Evolutionary conservation across 2,797 vertebrate species (phyloP).

Genomic region (Platalea minor): DNA sequence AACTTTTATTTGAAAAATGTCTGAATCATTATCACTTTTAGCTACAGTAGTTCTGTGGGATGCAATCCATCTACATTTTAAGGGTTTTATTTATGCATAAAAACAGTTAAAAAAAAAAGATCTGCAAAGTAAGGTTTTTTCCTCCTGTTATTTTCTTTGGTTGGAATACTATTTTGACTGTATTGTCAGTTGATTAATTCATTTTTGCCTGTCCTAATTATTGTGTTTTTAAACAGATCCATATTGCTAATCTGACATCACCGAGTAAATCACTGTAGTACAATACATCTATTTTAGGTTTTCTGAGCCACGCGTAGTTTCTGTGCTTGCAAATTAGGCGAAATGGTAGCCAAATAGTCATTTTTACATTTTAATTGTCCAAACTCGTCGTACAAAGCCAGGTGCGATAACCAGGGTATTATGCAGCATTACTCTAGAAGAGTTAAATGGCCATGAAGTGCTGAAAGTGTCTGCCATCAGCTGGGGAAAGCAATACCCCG

Average conservation of each 20-base stretch:
- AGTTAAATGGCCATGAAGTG: constrained; percentile 62
- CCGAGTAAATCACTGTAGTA: constrained; percentile 71
- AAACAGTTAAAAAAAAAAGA: constrained; percentile 75
- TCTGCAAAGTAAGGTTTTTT: constrained; percentile 66
- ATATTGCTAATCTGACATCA: constrained; percentile 78
- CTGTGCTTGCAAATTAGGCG: constrained; percentile 55
- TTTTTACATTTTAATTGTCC: constrained; percentile 74
- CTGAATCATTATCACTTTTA: constrained; percentile 85
- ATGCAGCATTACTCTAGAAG: constrained; percentile 39
- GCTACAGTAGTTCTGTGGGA: constrained; percentile 81
- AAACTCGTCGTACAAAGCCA: constrained; percentile 55
- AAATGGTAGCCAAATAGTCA: constrained; percentile 62
- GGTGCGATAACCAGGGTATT: constrained; percentile 57
- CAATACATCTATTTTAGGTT: constrained; percentile 68
- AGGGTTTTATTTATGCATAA: constrained; percentile 81
- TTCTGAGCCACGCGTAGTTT: constrained; percentile 20
- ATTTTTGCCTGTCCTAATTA: constrained; percentile 77
- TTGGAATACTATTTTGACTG: constrained; percentile 69
- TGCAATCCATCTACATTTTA: constrained; percentile 80
- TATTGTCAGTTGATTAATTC: constrained; percentile 78
- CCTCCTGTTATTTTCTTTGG: constrained; percentile 58
- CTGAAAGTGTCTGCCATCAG: constrained; percentile 62
- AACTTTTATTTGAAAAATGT: constrained; percentile 85
- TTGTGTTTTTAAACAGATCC: constrained; percentile 77
- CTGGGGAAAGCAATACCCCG: constrained; percentile 2